Conservation (phyloP, 2,888 invertebrate genomes). For the Yponomeuta evonymella region DNA sequence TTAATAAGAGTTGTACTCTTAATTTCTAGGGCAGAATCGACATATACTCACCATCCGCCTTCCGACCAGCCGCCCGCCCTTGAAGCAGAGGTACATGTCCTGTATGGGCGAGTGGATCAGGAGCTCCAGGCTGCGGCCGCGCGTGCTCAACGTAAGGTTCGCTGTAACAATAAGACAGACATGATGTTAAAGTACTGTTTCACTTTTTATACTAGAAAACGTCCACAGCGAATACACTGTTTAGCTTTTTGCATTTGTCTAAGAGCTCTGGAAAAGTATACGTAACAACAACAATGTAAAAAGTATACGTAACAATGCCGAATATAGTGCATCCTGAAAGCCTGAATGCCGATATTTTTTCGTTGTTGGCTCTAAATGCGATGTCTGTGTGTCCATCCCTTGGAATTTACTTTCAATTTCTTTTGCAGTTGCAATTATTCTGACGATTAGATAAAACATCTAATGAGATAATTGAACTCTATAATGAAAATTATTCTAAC, state of each 20-base stretch:
- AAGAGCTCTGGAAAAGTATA: no score
- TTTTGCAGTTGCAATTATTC: no score
- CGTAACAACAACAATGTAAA: no score
- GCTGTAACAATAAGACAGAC: slow-evolving; percentile 69
- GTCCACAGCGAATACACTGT: not conserved
- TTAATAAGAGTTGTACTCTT: not conserved
- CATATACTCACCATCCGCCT: slow-evolving; percentile 74
- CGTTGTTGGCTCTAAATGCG: no score
- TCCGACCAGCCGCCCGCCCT: slow-evolving; percentile 83
- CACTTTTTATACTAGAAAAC: not conserved
- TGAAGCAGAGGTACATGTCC: slow-evolving; percentile 86
- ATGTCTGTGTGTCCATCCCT: no score
- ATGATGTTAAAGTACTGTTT: not conserved
- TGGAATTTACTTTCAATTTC: no score
- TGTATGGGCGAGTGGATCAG: slow-evolving; percentile 83
- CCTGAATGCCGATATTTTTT: no score
- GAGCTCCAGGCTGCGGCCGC: slow-evolving; percentile 75
- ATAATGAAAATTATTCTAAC: not conserved
- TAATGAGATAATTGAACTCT: not conserved
- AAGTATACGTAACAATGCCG: no score
- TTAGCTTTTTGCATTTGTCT: no score
- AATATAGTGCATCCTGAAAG: no score
- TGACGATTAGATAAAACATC: no score
- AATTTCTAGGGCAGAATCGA: not conserved
- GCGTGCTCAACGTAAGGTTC: slow-evolving; percentile 80